phyloP scores from a whole-genome alignment of 2,797 vertebrate species.

The Lacerta agilis region DNA sequence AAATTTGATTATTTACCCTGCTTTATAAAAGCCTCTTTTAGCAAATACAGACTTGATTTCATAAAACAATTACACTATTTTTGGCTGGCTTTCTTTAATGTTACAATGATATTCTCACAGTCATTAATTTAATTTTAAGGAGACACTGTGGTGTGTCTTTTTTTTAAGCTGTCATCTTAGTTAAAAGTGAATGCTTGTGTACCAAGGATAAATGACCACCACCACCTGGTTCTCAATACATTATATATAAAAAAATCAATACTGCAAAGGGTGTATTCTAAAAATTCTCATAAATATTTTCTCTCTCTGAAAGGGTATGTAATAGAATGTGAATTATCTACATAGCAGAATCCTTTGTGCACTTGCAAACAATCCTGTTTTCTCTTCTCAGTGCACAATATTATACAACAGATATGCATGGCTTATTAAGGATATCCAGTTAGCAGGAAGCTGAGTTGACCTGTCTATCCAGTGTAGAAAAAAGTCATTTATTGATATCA shows the following conservation, averaged over 20 bases:
- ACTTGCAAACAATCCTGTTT: slow-evolving; percentile 24
- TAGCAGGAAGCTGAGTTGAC: slow-evolving; percentile 45
- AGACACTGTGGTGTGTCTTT: rapidly evolving
- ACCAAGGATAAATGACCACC: not conserved
- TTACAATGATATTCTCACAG: not conserved
- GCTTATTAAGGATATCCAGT: slow-evolving; percentile 19
- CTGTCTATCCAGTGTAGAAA: slow-evolving; percentile 64
- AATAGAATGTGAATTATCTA: not conserved
- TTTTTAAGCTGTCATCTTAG: not conserved
- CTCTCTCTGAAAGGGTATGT: not conserved
- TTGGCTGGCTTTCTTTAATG: not conserved
- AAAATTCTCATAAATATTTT: slow-evolving; percentile 38
- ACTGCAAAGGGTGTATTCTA: slow-evolving; percentile 5
- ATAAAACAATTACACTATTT: not conserved
- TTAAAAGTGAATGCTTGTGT: slow-evolving; percentile 9
- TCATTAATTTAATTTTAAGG: not conserved
- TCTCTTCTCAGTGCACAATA: not conserved
- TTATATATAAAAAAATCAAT: not conserved
- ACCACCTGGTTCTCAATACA: not conserved
- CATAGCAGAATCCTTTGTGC: not conserved
- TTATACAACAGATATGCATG: not conserved
- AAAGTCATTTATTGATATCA: slow-evolving; percentile 74
- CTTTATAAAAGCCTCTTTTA: slow-evolving; percentile 15
- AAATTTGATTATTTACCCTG: slow-evolving; percentile 25
- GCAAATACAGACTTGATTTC: not conserved